These are phyloP conservation scores for Megaleporinus macrocephalus DNA, from an alignment of 2,113 vertebrate species.

Conservation along the genomic window DNA sequence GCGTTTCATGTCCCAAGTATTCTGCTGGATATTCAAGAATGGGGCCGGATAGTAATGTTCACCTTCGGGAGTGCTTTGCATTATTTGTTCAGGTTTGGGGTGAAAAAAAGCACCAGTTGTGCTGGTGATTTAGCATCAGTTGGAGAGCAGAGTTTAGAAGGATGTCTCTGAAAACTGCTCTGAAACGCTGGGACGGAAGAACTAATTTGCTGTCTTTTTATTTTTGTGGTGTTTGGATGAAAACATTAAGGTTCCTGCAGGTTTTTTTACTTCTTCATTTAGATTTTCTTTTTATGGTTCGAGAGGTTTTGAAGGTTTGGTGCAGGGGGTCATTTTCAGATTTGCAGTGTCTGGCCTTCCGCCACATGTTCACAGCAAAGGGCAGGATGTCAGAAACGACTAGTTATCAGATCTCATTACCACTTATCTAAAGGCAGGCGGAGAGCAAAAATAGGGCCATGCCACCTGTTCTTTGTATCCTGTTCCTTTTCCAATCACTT, in stretches of 20 bases:
- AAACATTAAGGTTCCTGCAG: not conserved
- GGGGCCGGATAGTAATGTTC: not conserved
- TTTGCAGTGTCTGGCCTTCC: constrained; percentile 8
- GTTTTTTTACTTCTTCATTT: not conserved
- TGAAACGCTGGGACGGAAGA: no score
- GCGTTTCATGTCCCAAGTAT: constrained; percentile 3
- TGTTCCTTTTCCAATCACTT: constrained; percentile 81
- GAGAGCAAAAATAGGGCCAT: constrained; percentile 68
- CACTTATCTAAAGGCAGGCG: constrained; percentile 74
- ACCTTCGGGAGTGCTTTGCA: not conserved
- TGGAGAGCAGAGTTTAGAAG: no score
- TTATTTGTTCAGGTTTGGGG: not conserved
- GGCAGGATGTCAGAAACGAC: constrained; percentile 68
- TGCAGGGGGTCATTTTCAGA: not conserved
- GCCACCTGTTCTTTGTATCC: constrained; percentile 79
- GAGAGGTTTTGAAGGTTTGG: no score
- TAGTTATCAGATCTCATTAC: constrained; percentile 80
- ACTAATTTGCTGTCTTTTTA: no score
- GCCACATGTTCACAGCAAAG: constrained; percentile 38
- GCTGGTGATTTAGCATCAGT: no score
- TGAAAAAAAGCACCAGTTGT: no score
- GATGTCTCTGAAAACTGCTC: no score
- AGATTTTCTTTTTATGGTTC: not conserved
- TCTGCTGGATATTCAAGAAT: constrained; percentile 1
- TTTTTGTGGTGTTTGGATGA: no score